Evolutionary conservation across 2,113 vertebrate species (phyloP), one percentile per base, ranked within the genome.

Genomic region (Arizona elegans): DNA sequence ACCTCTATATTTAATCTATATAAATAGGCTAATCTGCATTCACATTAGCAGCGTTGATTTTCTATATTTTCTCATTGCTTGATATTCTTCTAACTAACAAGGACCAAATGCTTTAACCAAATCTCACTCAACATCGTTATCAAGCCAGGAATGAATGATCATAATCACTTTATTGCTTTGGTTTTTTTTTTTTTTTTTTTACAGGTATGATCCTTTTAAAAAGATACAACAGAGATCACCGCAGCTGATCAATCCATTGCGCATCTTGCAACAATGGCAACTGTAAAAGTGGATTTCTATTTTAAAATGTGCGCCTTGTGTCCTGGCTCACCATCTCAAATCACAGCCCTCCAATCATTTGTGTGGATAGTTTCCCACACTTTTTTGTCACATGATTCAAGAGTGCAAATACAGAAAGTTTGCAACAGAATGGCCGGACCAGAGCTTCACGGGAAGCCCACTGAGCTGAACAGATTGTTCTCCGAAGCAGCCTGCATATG

Each of bases 391-490:
- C 58, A 75, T 38, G 70, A 75, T 75, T 33, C 13, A n/a, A 92
- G 47, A 54, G 9, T 52, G 11, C 86, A 88, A 47, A 12, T 75
- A 24, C 21, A 55, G 52, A 75, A 33, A 17, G 13, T 88, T 75
- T 54, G 4, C n/a, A 70, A 26, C 1, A 17, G 52, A 24, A 70
- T 75, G 23, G 50, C 0, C 56, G 43, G 59, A n/a, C 86, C 50
- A 65, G 29, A 33, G 5, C n/a, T 58, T 54, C 86, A 92, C 0
- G 1, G n/a, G n/a, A 33, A 92, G 47, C 56, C 54, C 21, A 2
- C n/a, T 91, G 47, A 91, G 23, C 52, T 21, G 47, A 92, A 87
- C 85, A 65, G 86, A n/a, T 92, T 92, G 58, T 50, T 52, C 52
- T 54, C 47, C 38, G 19, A 52, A 92, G 29, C 58, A 38, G 56